Conservation (phyloP, 92 coral and sea anemone species). For the Zoanthus gigantus region DNA sequence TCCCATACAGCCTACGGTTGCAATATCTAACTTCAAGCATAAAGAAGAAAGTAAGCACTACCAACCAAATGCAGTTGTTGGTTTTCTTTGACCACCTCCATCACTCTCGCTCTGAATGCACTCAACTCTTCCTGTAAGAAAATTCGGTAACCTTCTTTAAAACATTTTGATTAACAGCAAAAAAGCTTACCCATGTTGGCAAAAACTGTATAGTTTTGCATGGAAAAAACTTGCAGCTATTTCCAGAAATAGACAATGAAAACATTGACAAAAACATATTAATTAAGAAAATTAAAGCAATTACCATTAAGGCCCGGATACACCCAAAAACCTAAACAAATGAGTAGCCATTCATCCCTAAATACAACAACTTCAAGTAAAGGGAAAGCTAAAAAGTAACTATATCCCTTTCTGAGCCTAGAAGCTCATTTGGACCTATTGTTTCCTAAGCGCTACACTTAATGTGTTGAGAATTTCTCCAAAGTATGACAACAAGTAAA, state of each 20-base stretch:
- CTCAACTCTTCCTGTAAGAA: slow-evolving; percentile 77
- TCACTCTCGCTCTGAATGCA: slow-evolving; percentile 83
- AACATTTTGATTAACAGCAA: no score
- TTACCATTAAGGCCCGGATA: background rate
- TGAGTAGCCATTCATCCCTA: background rate
- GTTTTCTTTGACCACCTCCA: slow-evolving; percentile 93
- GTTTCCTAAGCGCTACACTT: no score
- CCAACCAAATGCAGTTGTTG: slow-evolving; percentile 90
- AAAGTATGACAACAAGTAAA: background rate
- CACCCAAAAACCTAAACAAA: background rate
- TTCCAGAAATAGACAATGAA: no score
- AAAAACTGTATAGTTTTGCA: no score
- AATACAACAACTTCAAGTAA: background rate
- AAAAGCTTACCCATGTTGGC: no score
- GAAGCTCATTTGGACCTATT: background rate
- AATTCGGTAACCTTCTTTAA: background rate
- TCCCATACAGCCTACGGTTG: no score
- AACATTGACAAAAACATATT: no score
- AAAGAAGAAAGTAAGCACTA: background rate
- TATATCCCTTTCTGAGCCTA: background rate
- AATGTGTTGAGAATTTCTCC: background rate
- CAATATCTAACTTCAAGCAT: background rate
- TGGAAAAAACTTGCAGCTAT: no score
- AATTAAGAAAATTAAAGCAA: no score
- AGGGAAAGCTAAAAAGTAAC: background rate